These are phyloP conservation scores for Orius insidiosus DNA, from an alignment of 1,140 invertebrate genomes.

Conservation along the genomic window DNA sequence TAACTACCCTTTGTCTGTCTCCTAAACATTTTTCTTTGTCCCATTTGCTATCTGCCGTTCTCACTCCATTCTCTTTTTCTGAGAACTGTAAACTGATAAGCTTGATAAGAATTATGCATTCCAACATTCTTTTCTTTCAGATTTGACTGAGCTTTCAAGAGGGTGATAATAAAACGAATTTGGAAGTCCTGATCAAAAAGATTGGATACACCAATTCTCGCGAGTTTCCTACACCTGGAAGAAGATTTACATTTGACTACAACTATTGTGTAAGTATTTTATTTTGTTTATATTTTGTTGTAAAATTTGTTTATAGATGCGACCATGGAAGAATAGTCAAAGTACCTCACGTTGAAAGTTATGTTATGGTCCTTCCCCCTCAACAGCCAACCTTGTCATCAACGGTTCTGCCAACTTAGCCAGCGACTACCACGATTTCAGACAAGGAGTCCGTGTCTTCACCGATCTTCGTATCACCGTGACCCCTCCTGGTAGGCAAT, in stretches of 20 bases:
- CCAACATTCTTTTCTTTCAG: constrained; percentile 32
- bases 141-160: constrained; percentile 80
- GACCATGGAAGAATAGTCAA: constrained; percentile 49
- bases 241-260: constrained; percentile 71
- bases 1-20: too few relatives aligned
- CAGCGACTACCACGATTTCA: constrained; percentile 69
- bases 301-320: constrained; percentile 32
- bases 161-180: constrained; percentile 72
- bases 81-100: too few relatives aligned
- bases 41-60: too few relatives aligned
- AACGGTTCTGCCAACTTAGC: constrained; percentile 67
- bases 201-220: constrained; percentile 85
- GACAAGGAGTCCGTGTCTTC: constrained; percentile 67
- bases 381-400: constrained; percentile 69
- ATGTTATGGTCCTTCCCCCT: constrained; percentile 71
- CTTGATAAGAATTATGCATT: too few relatives aligned
- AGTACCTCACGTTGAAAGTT: constrained; percentile 58
- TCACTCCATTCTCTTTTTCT: too few relatives aligned
- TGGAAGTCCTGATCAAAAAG: constrained; percentile 70
- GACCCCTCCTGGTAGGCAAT: constrained; percentile 28
- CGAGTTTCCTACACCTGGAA: constrained; percentile 78
- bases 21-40: too few relatives aligned
- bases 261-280: constrained; percentile 48
- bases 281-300: constrained; percentile 8
- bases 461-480: constrained; percentile 57